phyloP scores from a whole-genome alignment of 2,797 vertebrate species.

The Bufotes viridis region DNA sequence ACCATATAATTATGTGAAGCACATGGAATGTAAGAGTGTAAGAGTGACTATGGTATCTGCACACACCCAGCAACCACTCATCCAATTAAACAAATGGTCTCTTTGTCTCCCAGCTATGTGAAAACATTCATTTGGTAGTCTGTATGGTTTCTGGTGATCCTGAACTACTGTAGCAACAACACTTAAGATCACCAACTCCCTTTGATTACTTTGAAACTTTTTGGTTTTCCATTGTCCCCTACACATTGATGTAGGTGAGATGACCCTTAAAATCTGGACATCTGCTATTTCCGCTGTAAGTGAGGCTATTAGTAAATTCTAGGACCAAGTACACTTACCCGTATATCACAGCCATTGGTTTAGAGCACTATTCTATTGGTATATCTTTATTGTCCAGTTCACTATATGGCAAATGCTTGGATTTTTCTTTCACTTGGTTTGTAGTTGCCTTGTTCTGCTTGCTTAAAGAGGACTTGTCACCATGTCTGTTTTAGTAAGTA shows the following conservation, averaged over 20 bases:
- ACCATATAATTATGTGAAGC: background rate
- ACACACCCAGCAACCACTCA: background rate
- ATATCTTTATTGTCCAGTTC: too few species aligned
- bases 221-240: background rate
- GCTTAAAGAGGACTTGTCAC: too few species aligned
- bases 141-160: background rate
- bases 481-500: too few species aligned
- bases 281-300: background rate
- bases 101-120: conserved; percentile 7
- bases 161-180: background rate
- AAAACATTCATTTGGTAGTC: background rate
- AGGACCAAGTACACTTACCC: too few species aligned
- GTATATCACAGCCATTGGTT: too few species aligned
- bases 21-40: background rate
- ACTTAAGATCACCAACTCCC: background rate
- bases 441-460: too few species aligned
- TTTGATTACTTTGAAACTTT: conserved; percentile 4
- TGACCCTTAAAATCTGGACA: background rate
- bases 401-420: too few species aligned
- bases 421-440: too few species aligned
- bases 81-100: background rate
- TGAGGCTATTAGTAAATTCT: background rate
- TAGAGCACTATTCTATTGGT: too few species aligned
- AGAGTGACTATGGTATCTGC: background rate
- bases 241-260: background rate